phyloP scores from a whole-genome alignment of 2,888 invertebrate genomes.

The Chesias legatella region DNA sequence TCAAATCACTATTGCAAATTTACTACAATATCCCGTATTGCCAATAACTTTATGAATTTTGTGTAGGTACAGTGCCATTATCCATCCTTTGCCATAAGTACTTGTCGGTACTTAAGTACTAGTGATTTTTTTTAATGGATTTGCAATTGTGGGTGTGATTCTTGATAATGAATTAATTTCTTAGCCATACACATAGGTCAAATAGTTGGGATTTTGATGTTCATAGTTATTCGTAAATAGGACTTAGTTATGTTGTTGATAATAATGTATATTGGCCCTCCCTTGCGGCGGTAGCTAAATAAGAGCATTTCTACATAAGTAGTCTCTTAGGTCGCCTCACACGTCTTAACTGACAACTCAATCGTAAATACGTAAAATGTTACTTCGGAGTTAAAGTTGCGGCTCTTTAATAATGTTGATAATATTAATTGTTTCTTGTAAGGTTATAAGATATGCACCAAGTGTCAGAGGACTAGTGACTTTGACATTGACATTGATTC shows the following conservation, averaged over 20 bases:
- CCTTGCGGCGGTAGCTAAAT: constrained; percentile 57
- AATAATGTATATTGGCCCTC: constrained; percentile 53
- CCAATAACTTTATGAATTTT: constrained; percentile 36
- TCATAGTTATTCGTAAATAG: constrained; percentile 67
- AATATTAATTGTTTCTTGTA: constrained; percentile 22
- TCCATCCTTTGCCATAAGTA: constrained; percentile 33
- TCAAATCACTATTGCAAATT: constrained; percentile 44
- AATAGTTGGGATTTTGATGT: constrained; percentile 54
- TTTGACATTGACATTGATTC: too few relatives aligned
- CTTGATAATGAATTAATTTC: constrained; percentile 39
- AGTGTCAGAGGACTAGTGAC: too few relatives aligned
- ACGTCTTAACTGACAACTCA: constrained; percentile 46
- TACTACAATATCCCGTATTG: constrained; percentile 34
- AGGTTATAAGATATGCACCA: constrained; percentile 2
- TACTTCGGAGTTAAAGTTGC: constrained; percentile 31
- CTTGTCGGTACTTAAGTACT: constrained; percentile 14
- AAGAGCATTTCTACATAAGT: constrained; percentile 71
- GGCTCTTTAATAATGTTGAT: constrained; percentile 25
- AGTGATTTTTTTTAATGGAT: constrained; percentile 30
- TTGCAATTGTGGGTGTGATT: constrained; percentile 43
- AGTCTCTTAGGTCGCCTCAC: constrained; percentile 64
- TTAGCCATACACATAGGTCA: constrained; percentile 49
- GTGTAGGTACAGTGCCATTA: constrained; percentile 42
- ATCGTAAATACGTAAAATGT: constrained; percentile 43
- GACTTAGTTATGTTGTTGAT: constrained; percentile 70